A percentile compares a stretch with the other conserved stretches of the same genome.
phyloP scores from a whole-genome alignment of 2,888 invertebrate genomes.

The Micropterix aruncella region DNA sequence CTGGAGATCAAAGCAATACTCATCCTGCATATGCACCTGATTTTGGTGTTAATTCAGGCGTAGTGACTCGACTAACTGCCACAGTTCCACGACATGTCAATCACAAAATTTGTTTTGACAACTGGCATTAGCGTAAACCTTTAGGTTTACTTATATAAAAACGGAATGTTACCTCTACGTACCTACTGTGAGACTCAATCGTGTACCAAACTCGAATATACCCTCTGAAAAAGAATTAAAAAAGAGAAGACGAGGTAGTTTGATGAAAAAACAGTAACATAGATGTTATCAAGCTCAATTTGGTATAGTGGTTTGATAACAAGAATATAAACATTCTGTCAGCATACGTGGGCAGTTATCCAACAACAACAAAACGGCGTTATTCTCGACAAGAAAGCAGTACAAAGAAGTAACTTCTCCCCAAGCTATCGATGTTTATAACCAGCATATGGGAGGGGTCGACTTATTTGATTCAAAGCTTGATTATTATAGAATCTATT shows the following conservation, averaged over 20 bases:
- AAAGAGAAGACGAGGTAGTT: constrained; percentile 5
- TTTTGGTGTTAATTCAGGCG: constrained; percentile 15
- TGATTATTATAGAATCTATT: constrained; percentile 2
- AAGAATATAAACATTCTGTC: no score
- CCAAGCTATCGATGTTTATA: constrained; percentile 9
- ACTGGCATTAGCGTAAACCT: constrained; percentile 15
- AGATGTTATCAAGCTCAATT: no score
- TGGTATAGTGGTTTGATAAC: no score
- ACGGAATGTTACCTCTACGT: constrained; percentile 11
- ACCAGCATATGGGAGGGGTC: constrained; percentile 8
- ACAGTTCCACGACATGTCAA: constrained; percentile 15
- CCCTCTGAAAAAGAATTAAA: constrained; percentile 11
- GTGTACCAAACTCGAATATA: constrained; percentile 10
- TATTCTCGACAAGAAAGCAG: constrained; percentile 5
- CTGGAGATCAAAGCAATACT: constrained; percentile 15
- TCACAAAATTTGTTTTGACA: constrained; percentile 17
- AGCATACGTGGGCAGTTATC: constrained; percentile 6
- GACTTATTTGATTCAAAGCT: constrained; percentile 5
- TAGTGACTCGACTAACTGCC: constrained; percentile 14
- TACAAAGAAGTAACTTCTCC: constrained; percentile 8
- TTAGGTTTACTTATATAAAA: constrained; percentile 11
- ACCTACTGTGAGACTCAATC: constrained; percentile 11
- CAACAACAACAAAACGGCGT: constrained; percentile 7
- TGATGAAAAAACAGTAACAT: no score
- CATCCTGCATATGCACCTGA: constrained; percentile 14